A percentile compares a stretch with the other conserved stretches of the same genome.
These are phyloP conservation scores for Choloepus hoffmanni DNA, from an alignment of 2,113 vertebrate species.

Conservation along the genomic window DNA sequence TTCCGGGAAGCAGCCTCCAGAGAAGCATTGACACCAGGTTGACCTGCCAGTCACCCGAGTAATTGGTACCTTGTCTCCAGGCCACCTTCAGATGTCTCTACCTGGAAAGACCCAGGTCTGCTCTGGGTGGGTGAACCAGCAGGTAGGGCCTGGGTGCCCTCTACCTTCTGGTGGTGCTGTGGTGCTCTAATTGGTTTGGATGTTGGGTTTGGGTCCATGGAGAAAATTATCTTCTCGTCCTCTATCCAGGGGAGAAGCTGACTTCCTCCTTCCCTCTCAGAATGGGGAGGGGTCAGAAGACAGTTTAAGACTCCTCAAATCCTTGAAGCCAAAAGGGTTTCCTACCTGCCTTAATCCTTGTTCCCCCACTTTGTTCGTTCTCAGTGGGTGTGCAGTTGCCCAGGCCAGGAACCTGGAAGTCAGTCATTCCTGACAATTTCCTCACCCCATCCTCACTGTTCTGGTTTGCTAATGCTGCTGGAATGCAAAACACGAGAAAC, in stretches of 20 bases:
- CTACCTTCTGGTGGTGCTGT: neutral
- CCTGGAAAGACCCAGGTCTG: neutral
- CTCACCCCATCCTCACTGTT: too few species aligned
- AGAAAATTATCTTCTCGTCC: neutral
- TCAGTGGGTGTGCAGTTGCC: neutral
- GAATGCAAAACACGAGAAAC: too few species aligned
- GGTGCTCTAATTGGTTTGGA: neutral
- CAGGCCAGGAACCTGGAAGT: neutral
- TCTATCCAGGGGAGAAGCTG: neutral
- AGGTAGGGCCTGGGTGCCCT: neutral
- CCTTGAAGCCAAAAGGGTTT: neutral
- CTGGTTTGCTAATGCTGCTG: too few species aligned
- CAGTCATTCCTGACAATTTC: accelerated
- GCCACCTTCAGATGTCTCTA: neutral
- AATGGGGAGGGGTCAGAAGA: neutral
- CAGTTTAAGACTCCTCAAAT: neutral
- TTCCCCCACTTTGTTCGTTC: neutral
- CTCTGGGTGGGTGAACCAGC: neutral
- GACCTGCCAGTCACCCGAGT: accelerated
- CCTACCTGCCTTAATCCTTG: neutral
- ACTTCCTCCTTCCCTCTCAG: neutral
- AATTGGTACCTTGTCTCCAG: neutral
- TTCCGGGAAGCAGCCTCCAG: neutral
- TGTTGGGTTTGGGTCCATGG: neutral
- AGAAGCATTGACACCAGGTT: neutral